A percentile compares a stretch with the other conserved stretches of the same genome.
These are phyloP conservation scores for Orbicella faveolata DNA, from an alignment of 64 coral and sea anemone species.

Conservation along the genomic window DNA sequence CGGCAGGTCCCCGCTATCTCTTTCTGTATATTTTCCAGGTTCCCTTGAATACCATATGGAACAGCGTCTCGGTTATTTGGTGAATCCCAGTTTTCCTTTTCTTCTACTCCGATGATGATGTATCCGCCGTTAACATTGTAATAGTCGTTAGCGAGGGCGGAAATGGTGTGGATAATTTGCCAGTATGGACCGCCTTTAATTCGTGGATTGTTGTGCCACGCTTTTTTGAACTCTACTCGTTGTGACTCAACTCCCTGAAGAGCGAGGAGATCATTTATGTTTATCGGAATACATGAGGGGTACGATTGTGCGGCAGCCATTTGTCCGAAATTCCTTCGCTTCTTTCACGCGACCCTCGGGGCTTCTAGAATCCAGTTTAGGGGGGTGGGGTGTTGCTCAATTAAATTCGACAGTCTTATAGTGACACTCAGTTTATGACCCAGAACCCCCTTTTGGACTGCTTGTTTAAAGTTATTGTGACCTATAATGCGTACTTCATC, in stretches of 20 bases:
- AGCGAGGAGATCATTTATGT: slow-evolving; percentile 35
- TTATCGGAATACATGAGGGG: background rate
- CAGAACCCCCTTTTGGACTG: too few species aligned
- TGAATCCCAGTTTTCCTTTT: slow-evolving; percentile 17
- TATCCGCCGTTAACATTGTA: slow-evolving; percentile 76
- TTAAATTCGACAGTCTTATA: too few species aligned
- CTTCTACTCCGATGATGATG: slow-evolving; percentile 58
- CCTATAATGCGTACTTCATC: too few species aligned
- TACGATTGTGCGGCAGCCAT: background rate
- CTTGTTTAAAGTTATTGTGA: too few species aligned
- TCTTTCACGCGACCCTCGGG: too few species aligned
- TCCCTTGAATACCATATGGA: slow-evolving; percentile 22
- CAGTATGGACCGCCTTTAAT: slow-evolving; percentile 37
- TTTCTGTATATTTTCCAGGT: slow-evolving; percentile 34
- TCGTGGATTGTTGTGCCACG: slow-evolving; percentile 32
- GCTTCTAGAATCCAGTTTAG: background rate
- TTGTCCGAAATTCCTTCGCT: background rate
- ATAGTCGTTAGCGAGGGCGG: slow-evolving; percentile 74
- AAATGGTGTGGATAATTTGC: slow-evolving; percentile 64
- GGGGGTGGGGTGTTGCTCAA: too few species aligned
- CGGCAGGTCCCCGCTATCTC: slow-evolving; percentile 46
- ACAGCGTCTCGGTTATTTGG: background rate
- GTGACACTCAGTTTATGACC: too few species aligned
- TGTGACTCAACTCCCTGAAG: slow-evolving; percentile 62
- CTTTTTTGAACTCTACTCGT: slow-evolving; percentile 66